Evolutionary conservation across 2,797 vertebrate genomes (phyloP), one percentile per base, ranked within the genome.

Genomic region (Tragelaphus oryx): DNA sequence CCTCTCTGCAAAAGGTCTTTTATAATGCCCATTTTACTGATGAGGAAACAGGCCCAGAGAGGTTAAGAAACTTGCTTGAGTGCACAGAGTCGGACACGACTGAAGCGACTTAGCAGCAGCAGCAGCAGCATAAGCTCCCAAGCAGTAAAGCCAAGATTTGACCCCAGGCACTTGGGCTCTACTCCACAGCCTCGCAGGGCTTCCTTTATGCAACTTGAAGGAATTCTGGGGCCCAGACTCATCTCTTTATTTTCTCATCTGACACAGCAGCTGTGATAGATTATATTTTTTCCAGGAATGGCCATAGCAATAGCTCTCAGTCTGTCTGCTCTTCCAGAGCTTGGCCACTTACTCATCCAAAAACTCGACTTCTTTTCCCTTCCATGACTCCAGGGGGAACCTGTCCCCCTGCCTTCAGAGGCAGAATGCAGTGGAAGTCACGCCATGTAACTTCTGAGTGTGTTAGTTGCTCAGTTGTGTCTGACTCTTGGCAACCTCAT

Each of bases 171-270:
- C 60, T 5, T 28, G 16, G n/a, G 41, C 62, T 85, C 89, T 3
- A 24, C 18, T 33, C 57, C 13, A 30, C 9, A 0, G 48, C 16
- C 75, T 55, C 0, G 0, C 1, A 2, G 26, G 54, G 46, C 48
- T 85, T 28, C 52, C 1, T 0, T 41, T 13, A 41, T 5, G 18
- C 57, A 30, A 33, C 30, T 0, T 14, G 28, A 91, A 91, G 89
- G 41, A 65, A 28, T 18, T 24, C 46, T 18, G 10, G 52, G 68
- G 57, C 57, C 26, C 81, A 55, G 30, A 68, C 50, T 28, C 26
- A 48, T 37, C 28, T 11, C 46, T 10, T n/a, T 6, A 68, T 30
- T 10, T 44, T 79, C 54, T 48, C 50, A 16, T 48, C 17, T 37
- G 50, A 68, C 22, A 16, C 0, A 7, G 82, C 13, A 33, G 33